Evolutionary conservation across 1,140 invertebrate genomes (phyloP).

Genomic region (Magallana angulata): DNA sequence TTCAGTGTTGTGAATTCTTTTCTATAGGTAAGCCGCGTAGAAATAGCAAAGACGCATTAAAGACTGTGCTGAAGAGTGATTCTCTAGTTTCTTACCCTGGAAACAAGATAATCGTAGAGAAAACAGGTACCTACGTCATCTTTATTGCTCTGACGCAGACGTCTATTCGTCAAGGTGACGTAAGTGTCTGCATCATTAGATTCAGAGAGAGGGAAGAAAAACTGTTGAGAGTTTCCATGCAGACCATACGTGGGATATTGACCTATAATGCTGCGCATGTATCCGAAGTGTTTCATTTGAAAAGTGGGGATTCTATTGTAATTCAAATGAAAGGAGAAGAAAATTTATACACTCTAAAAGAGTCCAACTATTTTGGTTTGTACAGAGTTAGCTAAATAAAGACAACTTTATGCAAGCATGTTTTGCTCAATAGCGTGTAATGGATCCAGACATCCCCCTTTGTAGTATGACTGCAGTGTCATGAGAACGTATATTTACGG

Average conservation of each 20-base stretch:
- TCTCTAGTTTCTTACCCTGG: not conserved
- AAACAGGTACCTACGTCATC: not conserved
- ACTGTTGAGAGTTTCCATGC: not conserved
- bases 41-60: not conserved
- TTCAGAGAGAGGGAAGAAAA: not conserved
- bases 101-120: conserved; percentile 14
- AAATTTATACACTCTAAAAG: not conserved
- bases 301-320: not conserved
- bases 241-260: not conserved
- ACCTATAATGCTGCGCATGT: not conserved
- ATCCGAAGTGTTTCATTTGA: not conserved
- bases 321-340: not conserved
- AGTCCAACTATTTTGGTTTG: conserved; percentile 8
- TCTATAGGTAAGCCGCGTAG: not conserved
- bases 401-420: no score
- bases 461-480: no score
- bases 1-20: not conserved
- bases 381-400: not conserved
- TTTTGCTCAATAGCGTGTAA: no score
- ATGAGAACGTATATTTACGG: no score
- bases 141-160: not conserved
- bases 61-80: not conserved
- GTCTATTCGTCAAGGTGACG: not conserved
- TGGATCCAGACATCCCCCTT: no score
- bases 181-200: not conserved